Evolutionary conservation across 1,140 invertebrate genomes (phyloP).

Genomic region (Drosophila auraria): DNA sequence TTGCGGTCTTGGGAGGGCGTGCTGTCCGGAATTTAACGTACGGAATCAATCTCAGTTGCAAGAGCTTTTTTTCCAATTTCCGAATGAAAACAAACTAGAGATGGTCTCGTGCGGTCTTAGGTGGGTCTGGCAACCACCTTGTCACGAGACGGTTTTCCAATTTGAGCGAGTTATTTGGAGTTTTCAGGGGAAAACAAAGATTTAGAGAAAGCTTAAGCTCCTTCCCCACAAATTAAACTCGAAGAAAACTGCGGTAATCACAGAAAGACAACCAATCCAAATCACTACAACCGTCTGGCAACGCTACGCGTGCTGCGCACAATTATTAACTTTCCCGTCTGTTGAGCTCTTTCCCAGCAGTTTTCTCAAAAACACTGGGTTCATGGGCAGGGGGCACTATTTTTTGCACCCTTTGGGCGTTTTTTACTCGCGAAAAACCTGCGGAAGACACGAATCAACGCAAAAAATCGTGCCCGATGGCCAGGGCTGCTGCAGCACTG

Average conservation of each 20-base stretch:
- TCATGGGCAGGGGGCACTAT: not conserved
- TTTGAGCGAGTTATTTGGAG: not conserved
- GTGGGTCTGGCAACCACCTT: conserved; percentile 17
- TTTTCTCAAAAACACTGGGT: not conserved
- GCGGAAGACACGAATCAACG: conserved; percentile 12
- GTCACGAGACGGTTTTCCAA: conserved; percentile 11
- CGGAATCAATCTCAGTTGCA: conserved; percentile 17
- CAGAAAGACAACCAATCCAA: not conserved
- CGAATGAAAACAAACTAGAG: conserved; percentile 41
- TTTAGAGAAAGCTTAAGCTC: not conserved
- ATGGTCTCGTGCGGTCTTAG: conserved; percentile 3
- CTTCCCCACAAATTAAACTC: not conserved
- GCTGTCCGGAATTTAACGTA: conserved; percentile 34
- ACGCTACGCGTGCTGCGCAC: conserved; percentile 26
- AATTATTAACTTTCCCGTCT: conserved; percentile 5
- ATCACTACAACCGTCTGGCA: conserved; percentile 9
- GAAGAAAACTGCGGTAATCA: not conserved
- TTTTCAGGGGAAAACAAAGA: not conserved
- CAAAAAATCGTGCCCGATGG: conserved; percentile 17
- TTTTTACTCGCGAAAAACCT: conserved; percentile 25
- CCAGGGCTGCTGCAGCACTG: conserved; percentile 22
- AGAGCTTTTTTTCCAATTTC: conserved; percentile 30
- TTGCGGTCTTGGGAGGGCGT: conserved; percentile 37
- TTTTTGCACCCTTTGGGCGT: conserved; percentile 10
- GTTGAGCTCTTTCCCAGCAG: not conserved